Conservation (phyloP, 2,888 invertebrate genomes). For the Aphodius granarius region DNA sequence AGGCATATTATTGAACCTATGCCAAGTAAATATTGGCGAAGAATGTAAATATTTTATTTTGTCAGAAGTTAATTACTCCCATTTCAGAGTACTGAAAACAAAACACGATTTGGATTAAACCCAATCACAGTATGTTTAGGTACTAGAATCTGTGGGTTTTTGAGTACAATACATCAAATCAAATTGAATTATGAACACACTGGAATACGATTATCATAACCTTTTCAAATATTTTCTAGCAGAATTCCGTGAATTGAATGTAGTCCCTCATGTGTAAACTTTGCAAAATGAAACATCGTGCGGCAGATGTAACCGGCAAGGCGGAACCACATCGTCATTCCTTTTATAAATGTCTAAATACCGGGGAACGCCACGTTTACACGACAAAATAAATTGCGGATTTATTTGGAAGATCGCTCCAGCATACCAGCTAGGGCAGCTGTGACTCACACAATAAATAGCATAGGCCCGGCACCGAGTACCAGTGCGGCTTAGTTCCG, state of each 20-base stretch:
- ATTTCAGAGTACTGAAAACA: background rate
- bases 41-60: background rate
- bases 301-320: background rate
- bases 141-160: no score
- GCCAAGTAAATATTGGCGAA: background rate
- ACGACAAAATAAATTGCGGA: background rate
- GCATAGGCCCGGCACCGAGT: background rate
- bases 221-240: background rate
- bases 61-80: background rate
- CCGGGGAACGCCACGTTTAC: background rate
- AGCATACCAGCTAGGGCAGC: constrained; percentile 8
- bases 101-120: background rate
- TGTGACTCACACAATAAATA: background rate
- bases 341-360: background rate
- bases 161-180: background rate
- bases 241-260: background rate
- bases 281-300: background rate
- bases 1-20: background rate
- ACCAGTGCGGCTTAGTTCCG: background rate
- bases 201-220: background rate
- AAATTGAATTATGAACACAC: background rate
- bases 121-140: background rate
- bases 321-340: background rate
- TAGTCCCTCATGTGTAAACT: background rate
- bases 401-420: constrained; percentile 16